Evolutionary conservation across 2,888 invertebrate genomes (phyloP).

Genomic region (Cryptocheilus praepositus): DNA sequence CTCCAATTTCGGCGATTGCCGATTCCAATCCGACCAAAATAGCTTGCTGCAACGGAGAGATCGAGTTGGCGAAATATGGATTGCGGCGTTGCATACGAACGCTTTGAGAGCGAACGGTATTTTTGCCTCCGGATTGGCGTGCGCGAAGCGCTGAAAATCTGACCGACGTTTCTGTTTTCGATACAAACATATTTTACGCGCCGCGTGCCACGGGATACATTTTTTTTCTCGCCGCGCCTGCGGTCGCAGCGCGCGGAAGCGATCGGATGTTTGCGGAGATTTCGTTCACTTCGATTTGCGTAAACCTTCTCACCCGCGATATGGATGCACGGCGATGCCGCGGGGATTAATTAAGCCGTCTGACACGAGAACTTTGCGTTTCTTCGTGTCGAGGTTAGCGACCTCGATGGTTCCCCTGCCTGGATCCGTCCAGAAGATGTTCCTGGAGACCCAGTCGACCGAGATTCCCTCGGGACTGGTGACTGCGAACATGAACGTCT

Average conservation of each 20-base stretch:
- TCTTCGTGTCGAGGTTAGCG: slow-evolving; percentile 87
- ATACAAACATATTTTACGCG: too few species aligned
- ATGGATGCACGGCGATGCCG: slow-evolving; percentile 95
- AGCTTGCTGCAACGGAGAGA: slow-evolving; percentile 82
- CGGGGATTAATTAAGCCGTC: slow-evolving; percentile 91
- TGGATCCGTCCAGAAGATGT: slow-evolving; percentile 98
- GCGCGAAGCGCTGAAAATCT: too few species aligned
- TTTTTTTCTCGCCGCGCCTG: too few species aligned
- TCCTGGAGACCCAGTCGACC: slow-evolving; percentile 93
- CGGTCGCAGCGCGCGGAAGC: not conserved
- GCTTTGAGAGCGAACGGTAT: not conserved
- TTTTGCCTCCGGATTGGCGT: too few species aligned
- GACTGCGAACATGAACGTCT: slow-evolving; percentile 79
- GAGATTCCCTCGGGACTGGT: slow-evolving; percentile 95
- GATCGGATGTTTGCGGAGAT: not conserved
- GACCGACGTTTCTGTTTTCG: too few species aligned
- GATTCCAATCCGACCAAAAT: slow-evolving; percentile 99
- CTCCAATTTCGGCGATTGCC: slow-evolving; percentile 93
- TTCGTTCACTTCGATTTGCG: not conserved
- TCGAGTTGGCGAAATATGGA: not conserved
- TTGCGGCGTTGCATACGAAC: not conserved
- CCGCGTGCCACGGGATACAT: too few species aligned
- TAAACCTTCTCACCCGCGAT: slow-evolving; percentile 80
- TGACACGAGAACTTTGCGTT: slow-evolving; percentile 85
- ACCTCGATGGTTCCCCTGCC: slow-evolving; percentile 92